Evolutionary conservation across 2,113 vertebrate genomes (phyloP).

Genomic region (Epinephelus lanceolatus): DNA sequence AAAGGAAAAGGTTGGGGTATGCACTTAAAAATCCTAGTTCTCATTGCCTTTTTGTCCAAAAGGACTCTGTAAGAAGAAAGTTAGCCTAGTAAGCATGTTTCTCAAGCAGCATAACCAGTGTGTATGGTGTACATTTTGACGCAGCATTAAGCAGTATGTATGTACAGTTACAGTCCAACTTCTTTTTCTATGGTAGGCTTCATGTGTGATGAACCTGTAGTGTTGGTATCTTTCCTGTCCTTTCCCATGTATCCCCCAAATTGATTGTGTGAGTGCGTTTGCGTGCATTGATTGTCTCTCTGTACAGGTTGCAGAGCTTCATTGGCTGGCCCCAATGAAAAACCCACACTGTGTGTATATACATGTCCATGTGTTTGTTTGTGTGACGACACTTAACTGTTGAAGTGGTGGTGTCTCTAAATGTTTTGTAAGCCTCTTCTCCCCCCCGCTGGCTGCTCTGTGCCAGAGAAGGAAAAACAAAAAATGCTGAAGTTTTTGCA

Average conservation of each 20-base stretch:
- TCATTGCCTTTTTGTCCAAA: conserved; percentile 56
- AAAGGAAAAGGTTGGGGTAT: conserved; percentile 1
- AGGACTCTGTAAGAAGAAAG: conserved; percentile 32
- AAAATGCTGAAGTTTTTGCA: conserved; percentile 66
- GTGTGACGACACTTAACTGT: conserved; percentile 38
- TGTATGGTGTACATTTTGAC: conserved; percentile 42
- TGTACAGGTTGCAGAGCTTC: conserved; percentile 87
- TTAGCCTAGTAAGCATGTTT: conserved; percentile 66
- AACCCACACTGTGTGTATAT: conserved; percentile 73
- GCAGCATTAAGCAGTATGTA: conserved; percentile 48
- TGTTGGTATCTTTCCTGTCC: conserved; percentile 23
- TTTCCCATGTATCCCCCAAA: conserved; percentile 24
- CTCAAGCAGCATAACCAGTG: conserved; percentile 45
- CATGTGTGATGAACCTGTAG: conserved; percentile 22
- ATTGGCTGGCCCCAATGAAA: conserved; percentile 88
- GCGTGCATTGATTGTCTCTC: conserved; percentile 66
- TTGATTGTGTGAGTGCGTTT: background rate
- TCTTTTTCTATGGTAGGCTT: conserved; percentile 42
- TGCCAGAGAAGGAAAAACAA: conserved; percentile 72
- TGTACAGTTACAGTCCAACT: conserved; percentile 47
- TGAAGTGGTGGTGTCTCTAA: conserved; percentile 52
- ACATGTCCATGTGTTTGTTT: conserved; percentile 21
- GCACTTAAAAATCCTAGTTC: conserved; percentile 49
- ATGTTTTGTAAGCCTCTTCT: conserved; percentile 61
- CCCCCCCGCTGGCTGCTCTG: conserved; percentile 43